Evolutionary conservation across 1,140 invertebrate species (phyloP).

Genomic region (Orussus abietinus): DNA sequence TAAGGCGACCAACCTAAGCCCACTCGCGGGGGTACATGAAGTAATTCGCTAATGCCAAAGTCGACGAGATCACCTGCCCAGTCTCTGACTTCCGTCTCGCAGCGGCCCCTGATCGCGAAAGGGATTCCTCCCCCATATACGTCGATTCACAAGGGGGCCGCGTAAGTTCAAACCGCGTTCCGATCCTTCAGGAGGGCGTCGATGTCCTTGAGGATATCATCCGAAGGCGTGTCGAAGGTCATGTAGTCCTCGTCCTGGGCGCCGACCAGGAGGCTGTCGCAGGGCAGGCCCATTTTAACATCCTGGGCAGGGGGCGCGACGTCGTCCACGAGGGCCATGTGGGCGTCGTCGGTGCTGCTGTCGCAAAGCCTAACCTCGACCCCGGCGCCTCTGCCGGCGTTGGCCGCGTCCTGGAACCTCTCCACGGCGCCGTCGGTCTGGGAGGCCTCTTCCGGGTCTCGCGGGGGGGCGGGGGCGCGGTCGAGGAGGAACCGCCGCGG

Average conservation of each 20-base stretch:
- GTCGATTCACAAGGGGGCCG: too few relatives aligned
- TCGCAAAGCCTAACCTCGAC: slow-evolving; percentile 40
- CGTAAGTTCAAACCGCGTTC: slow-evolving; percentile 7
- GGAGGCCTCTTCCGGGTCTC: slow-evolving; percentile 6
- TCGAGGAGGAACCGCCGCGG: slow-evolving; percentile 8
- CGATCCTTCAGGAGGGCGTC: slow-evolving; percentile 37
- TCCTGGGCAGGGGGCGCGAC: slow-evolving; percentile 5
- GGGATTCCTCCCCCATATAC: too few relatives aligned
- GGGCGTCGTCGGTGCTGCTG: slow-evolving; percentile 34
- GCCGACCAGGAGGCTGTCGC: slow-evolving; percentile 16
- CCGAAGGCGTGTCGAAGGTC: slow-evolving; percentile 28
- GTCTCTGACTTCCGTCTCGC: too few relatives aligned
- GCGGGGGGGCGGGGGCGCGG: too few relatives aligned
- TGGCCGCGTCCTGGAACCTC: background rate
- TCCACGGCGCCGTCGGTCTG: background rate
- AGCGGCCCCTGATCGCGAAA: too few relatives aligned
- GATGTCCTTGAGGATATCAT: slow-evolving; percentile 48
- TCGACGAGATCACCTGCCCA: too few relatives aligned
- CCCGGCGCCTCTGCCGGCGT: slow-evolving; percentile 9
- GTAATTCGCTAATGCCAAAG: too few relatives aligned
- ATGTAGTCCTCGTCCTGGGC: slow-evolving; percentile 29
- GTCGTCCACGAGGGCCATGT: background rate
- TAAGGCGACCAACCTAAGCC: too few relatives aligned
- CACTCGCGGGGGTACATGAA: too few relatives aligned
- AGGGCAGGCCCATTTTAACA: slow-evolving; percentile 14